A percentile compares a stretch with the other conserved stretches of the same genome.
Conservation (phyloP, 2,888 invertebrate genomes). For the Hydropsyche betteni region DNA sequence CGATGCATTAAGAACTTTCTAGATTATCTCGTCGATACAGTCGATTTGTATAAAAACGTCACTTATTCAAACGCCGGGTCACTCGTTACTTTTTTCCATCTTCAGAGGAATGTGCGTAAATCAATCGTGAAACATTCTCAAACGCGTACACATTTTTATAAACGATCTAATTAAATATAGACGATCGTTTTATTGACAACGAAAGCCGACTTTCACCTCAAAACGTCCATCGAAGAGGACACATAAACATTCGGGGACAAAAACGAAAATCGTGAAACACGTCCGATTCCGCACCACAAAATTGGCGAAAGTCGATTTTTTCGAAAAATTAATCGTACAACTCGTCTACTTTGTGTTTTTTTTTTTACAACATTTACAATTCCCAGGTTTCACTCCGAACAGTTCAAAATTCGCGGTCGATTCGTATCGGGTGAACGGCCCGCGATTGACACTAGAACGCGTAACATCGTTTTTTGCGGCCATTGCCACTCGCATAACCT, state of each 20-base stretch:
- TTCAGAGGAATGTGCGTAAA: too few relatives aligned
- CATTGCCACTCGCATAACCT: slow-evolving; percentile 16
- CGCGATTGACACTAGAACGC: slow-evolving; percentile 2
- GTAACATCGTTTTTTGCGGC: slow-evolving; percentile 21
- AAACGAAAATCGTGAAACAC: neutral
- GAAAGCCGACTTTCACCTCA: slow-evolving; percentile 8
- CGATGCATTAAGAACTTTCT: too few relatives aligned
- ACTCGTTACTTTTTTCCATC: too few relatives aligned
- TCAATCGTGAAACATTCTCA: too few relatives aligned
- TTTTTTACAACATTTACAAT: neutral
- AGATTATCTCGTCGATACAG: too few relatives aligned
- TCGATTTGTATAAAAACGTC: too few relatives aligned
- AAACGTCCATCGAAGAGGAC: neutral
- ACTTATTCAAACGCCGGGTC: too few relatives aligned
- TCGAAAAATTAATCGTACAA: too few relatives aligned
- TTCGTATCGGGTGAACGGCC: slow-evolving; percentile 2
- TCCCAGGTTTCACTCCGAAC: neutral
- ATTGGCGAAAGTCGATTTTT: slow-evolving; percentile 11
- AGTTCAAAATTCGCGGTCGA: neutral
- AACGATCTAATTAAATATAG: slow-evolving; percentile 12
- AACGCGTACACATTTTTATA: slow-evolving; percentile 2
- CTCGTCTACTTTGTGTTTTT: neutral
- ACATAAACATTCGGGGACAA: neutral
- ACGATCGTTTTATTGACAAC: neutral
- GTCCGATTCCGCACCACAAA: slow-evolving; percentile 5